These are phyloP conservation scores for Scolopax rusticola DNA, from an alignment of 2,797 vertebrate species.

Conservation along the genomic window DNA sequence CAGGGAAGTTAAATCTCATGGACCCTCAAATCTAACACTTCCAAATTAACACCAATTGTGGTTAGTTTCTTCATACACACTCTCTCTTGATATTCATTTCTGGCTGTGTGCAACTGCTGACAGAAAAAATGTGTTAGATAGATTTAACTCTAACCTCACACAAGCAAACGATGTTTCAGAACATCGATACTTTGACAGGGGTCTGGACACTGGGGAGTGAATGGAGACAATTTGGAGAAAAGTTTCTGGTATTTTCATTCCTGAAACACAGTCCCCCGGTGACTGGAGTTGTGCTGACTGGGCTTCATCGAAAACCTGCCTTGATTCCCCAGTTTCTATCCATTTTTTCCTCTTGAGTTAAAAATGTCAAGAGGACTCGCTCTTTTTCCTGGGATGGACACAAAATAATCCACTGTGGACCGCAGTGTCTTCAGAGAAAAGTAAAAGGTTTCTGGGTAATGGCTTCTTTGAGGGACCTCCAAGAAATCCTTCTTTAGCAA, in stretches of 20 bases:
- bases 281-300: background rate
- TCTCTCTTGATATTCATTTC: background rate
- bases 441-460: background rate
- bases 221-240: background rate
- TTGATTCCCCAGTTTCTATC: background rate
- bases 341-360: background rate
- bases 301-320: background rate
- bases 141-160: background rate
- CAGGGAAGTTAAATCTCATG: background rate
- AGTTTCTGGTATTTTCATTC: background rate
- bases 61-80: constrained; percentile 15
- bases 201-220: background rate
- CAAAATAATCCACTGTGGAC: background rate
- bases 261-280: background rate
- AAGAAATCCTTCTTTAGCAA: background rate
- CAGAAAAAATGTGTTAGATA: constrained; percentile 36
- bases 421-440: background rate
- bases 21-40: constrained; percentile 44
- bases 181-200: background rate
- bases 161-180: background rate
- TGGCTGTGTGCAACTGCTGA: background rate
- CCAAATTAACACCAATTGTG: constrained; percentile 60
- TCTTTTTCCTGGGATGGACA: background rate
- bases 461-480: background rate
- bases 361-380: background rate